phyloP scores from a whole-genome alignment of 2,797 vertebrate species.

The Diceros bicornis region DNA sequence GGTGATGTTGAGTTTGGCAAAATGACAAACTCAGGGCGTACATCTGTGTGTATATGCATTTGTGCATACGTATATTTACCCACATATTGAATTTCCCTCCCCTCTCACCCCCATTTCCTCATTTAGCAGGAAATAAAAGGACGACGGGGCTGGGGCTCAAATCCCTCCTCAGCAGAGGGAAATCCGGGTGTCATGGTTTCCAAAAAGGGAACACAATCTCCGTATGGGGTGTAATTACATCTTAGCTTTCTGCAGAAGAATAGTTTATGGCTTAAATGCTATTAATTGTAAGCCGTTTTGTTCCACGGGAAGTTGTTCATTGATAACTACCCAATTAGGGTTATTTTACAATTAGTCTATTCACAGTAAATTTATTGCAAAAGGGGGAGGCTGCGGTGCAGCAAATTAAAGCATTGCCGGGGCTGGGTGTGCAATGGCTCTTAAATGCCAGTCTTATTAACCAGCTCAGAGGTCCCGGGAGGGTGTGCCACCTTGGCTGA shows the following conservation, averaged over 20 bases:
- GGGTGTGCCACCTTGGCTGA: slow-evolving; percentile 44
- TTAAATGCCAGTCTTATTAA: slow-evolving; percentile 82
- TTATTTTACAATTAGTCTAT: slow-evolving; percentile 92
- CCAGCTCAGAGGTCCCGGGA: slow-evolving; percentile 66
- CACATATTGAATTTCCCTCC: too few species aligned
- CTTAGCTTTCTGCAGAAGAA: slow-evolving; percentile 86
- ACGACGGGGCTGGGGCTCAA: slow-evolving; percentile 68
- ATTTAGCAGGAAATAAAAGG: slow-evolving; percentile 53
- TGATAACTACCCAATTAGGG: slow-evolving; percentile 91
- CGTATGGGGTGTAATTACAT: slow-evolving; percentile 88
- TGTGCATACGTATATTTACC: not conserved
- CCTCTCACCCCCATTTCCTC: not conserved
- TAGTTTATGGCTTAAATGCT: slow-evolving; percentile 88
- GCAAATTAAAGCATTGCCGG: slow-evolving; percentile 85
- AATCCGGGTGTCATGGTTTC: slow-evolving; percentile 81
- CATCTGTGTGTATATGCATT: fast-evolving
- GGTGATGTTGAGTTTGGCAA: not conserved
- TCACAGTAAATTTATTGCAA: slow-evolving; percentile 90
- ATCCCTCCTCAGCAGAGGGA: slow-evolving; percentile 71
- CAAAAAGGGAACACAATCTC: slow-evolving; percentile 84
- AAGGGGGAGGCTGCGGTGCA: slow-evolving; percentile 85
- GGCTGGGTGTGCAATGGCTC: slow-evolving; percentile 78
- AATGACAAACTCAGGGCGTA: fast-evolving
- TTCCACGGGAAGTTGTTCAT: slow-evolving; percentile 90
- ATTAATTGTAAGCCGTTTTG: slow-evolving; percentile 91